Evolutionary conservation across 2,888 invertebrate genomes (phyloP).

Genomic region (Seira ritae): DNA sequence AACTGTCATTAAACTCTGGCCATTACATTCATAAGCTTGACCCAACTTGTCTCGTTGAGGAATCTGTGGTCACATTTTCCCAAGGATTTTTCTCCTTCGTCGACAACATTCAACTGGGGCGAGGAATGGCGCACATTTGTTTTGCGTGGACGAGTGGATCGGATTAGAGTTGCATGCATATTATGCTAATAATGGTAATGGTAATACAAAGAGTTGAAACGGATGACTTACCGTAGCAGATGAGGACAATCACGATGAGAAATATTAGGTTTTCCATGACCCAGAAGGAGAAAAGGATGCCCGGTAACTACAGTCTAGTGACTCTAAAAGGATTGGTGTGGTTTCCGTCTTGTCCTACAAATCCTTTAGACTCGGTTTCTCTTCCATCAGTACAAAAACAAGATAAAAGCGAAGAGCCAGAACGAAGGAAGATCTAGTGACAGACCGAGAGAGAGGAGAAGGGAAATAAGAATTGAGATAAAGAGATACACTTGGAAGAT

Average conservation of each 20-base stretch:
- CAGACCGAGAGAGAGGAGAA: neutral
- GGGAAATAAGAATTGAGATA: neutral
- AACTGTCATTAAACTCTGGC: conserved; percentile 32
- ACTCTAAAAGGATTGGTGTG: conserved; percentile 12
- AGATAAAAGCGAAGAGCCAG: neutral
- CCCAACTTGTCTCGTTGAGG: conserved; percentile 25
- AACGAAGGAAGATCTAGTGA: neutral
- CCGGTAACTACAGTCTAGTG: conserved; percentile 11
- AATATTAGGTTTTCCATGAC: conserved; percentile 71
- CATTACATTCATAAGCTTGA: conserved; percentile 35
- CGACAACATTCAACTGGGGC: neutral
- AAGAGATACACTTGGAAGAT: neutral
- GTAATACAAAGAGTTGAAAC: conserved; percentile 12
- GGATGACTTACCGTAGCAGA: conserved; percentile 67
- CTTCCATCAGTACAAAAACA: neutral
- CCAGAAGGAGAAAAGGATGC: conserved; percentile 32
- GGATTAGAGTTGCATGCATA: neutral
- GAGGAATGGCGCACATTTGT: too few species aligned
- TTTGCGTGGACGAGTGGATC: too few species aligned
- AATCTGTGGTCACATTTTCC: conserved; percentile 28
- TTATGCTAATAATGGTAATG: neutral
- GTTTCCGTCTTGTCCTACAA: conserved; percentile 21
- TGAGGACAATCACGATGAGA: conserved; percentile 68
- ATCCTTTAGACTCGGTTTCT: neutral
- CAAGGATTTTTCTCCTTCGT: neutral